A percentile compares a stretch with the other conserved stretches of the same genome.
Conservation (phyloP, 2,113 vertebrate genomes). For the Dissostichus mawsoni region DNA sequence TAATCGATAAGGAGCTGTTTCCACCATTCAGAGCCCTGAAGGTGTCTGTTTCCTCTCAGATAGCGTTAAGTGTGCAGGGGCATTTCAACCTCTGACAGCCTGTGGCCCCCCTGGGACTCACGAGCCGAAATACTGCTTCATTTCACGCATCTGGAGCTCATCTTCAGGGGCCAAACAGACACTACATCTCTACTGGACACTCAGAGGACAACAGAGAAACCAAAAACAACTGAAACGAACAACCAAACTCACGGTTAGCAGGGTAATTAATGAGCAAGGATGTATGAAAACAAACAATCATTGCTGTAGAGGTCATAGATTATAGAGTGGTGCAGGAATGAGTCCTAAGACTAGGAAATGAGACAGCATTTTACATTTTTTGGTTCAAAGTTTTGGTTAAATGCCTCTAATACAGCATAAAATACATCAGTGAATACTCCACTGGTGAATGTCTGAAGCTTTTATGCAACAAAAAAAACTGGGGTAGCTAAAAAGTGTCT, state of each 20-base stretch:
- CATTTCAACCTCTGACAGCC: conserved; percentile 80
- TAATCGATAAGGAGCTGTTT: conserved; percentile 75
- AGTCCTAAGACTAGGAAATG: no score
- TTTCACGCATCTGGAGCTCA: conserved; percentile 80
- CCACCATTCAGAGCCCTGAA: conserved; percentile 47
- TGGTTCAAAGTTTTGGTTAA: no score
- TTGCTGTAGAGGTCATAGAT: no score
- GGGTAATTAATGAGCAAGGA: conserved; percentile 1
- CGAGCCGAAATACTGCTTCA: conserved; percentile 55
- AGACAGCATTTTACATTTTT: no score
- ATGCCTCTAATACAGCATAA: no score
- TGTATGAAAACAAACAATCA: neutral
- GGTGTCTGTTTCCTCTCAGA: conserved; percentile 81
- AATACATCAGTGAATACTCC: no score
- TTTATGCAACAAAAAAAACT: no score
- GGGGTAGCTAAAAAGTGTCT: no score
- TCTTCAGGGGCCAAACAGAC: conserved; percentile 59
- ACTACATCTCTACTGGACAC: conserved; percentile 66
- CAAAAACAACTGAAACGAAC: neutral
- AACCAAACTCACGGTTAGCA: neutral
- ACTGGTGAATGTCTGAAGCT: no score
- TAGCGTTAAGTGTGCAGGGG: conserved; percentile 78
- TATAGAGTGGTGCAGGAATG: no score
- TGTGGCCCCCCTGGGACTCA: conserved; percentile 63
- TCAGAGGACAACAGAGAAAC: conserved; percentile 14